These are phyloP conservation scores for Corythaeola cristata DNA, from an alignment of 2,113 vertebrate genomes.

Conservation along the genomic window DNA sequence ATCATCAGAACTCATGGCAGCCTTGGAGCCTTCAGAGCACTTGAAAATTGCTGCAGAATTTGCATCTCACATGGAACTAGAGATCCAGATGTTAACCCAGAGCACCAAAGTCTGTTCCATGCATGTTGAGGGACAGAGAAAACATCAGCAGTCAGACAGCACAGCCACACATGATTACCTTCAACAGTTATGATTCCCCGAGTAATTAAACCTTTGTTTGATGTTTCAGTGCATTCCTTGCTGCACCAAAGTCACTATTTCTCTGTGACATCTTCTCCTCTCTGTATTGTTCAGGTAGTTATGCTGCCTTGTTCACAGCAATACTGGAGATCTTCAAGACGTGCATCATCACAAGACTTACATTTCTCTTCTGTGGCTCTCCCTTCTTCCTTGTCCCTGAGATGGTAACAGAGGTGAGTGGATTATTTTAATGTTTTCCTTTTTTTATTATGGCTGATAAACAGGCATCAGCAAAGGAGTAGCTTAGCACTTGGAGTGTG, in stretches of 20 bases:
- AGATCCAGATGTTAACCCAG: not conserved
- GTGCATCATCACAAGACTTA: not conserved
- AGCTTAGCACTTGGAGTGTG: not conserved
- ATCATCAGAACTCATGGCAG: not conserved
- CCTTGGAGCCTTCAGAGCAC: not conserved
- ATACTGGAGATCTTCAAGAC: not conserved
- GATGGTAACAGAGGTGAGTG: not conserved
- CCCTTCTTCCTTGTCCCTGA: not conserved
- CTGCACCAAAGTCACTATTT: not conserved
- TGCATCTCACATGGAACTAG: accelerated
- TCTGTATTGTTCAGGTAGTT: not conserved
- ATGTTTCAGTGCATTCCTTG: not conserved
- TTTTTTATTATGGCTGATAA: not conserved
- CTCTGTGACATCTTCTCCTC: not conserved
- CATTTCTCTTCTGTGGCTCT: not conserved
- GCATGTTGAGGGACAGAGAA: not conserved
- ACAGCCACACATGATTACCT: no score
- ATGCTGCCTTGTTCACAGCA: not conserved
- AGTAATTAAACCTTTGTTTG: not conserved
- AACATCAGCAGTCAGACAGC: not conserved
- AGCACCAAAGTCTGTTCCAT: not conserved
- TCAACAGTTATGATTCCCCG: not conserved
- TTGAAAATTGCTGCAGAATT: not conserved
- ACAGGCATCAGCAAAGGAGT: not conserved
- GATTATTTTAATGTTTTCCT: not conserved